Conservation (phyloP, 2,888 invertebrate species). For the Synanthedon myopaeformis region DNA sequence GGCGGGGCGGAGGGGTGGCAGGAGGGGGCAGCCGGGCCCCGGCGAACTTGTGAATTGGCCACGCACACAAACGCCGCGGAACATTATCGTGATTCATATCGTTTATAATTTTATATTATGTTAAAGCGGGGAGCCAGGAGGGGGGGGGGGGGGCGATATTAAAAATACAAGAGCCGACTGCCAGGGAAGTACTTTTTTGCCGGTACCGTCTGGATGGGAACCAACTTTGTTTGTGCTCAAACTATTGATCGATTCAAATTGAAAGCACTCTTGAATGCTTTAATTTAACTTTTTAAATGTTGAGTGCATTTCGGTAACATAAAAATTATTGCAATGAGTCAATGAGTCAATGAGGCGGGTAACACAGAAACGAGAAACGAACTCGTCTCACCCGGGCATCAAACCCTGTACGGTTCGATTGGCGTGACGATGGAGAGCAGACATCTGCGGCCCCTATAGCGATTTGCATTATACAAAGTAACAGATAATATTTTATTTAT, state of each 20-base stretch:
- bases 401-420: neutral
- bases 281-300: neutral
- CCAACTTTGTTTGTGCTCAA: constrained; percentile 56
- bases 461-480: neutral
- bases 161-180: constrained; percentile 57
- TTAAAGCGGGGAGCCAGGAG: constrained; percentile 47
- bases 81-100: constrained; percentile 70
- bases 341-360: neutral
- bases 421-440: neutral
- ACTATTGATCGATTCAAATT: constrained; percentile 49
- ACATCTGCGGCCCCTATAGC: neutral
- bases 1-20: neutral
- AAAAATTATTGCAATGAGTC: neutral
- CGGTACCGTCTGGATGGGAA: constrained; percentile 52
- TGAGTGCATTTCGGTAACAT: neutral
- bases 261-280: constrained; percentile 1
- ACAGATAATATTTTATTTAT: constrained; percentile 1
- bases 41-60: constrained; percentile 64
- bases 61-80: constrained; percentile 50
- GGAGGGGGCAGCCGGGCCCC: constrained; percentile 24
- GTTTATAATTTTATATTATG: constrained; percentile 71
- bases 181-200: constrained; percentile 45
- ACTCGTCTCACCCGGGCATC: neutral
- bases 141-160: constrained; percentile 52
- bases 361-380: neutral